Evolutionary conservation across 2,797 vertebrate genomes (phyloP), one percentile per base, ranked within the genome.

Genomic region (Muraenolepis orangiensis): DNA sequence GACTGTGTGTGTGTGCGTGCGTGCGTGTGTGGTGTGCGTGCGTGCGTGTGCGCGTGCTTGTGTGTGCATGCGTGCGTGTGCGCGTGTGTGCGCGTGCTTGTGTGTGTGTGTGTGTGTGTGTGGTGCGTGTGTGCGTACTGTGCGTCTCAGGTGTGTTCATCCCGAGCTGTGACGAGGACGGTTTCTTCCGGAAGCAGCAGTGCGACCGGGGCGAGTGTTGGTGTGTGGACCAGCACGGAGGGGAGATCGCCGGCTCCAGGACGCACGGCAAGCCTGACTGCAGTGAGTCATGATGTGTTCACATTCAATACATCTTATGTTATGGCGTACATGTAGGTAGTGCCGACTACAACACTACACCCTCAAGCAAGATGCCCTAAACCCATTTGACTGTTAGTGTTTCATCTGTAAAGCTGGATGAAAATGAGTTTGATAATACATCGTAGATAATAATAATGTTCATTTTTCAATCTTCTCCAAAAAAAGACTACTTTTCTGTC

Each of bases 161-260:
- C 77, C 97, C 98, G 0, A 98, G 96, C 94, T 99, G 98, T 3
- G 96, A 99, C 0, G 97, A 99, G 87, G 97, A 99, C 0, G 97
- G 97, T 46, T 98, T 95, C 90, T 99, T 96, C 91, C 94, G 94
- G 83, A 96, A 95, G 92, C 95, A 95, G 81, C 98, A 99, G 89
- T 99, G 97, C 70, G 96, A 98, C 87, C 93, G 93, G 1, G 94
- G 94, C 0, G 95, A 98, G 87, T 98, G 97, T 87, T 98, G 97
- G 97, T 98, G 97, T 1, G 97, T 97, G 29, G 95, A 97, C 88
- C 96, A 95, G 87, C 94, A 96, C 2, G 97, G 97, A 67, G 89
- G 91, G 12, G 96, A 98, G 87, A 93, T 98, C 79, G 95, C 93
- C 0, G 95, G 96, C 77, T 96, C 96, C 10, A 94, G 96, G 67